Conservation (phyloP, 2,888 invertebrate species). For the Pollenia labialis region DNA sequence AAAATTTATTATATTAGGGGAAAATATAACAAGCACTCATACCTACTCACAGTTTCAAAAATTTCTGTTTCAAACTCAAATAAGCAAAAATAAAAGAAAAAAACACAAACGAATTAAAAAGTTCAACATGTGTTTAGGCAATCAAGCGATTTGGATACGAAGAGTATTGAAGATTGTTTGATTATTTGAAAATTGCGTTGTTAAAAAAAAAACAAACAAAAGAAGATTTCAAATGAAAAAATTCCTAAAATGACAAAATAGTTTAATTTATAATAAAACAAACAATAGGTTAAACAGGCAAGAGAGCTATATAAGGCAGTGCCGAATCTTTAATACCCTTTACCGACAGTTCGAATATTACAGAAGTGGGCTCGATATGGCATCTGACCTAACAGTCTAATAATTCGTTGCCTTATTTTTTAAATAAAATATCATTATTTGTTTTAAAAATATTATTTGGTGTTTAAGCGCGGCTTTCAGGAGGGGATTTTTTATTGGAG, state of each 20-base stretch:
- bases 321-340: no score
- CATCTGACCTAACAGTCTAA: no score
- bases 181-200: slow-evolving; percentile 67
- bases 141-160: slow-evolving; percentile 42
- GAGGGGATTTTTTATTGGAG: no score
- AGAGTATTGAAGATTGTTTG: slow-evolving; percentile 16
- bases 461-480: no score
- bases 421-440: no score
- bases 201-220: slow-evolving; percentile 51
- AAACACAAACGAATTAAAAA: slow-evolving; percentile 9
- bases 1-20: slow-evolving; percentile 34
- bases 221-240: slow-evolving; percentile 22
- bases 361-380: no score
- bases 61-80: slow-evolving; percentile 9
- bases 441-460: no score
- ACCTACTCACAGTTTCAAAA: neutral
- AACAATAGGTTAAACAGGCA: slow-evolving; percentile 17
- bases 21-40: slow-evolving; percentile 21
- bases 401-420: no score
- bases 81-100: neutral
- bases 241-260: slow-evolving; percentile 54
- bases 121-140: slow-evolving; percentile 67
- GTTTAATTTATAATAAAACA: slow-evolving; percentile 1
- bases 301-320: no score
- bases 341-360: no score